These are phyloP conservation scores for Nannoperca australis DNA, from an alignment of 2,797 vertebrate species.

Conservation along the genomic window DNA sequence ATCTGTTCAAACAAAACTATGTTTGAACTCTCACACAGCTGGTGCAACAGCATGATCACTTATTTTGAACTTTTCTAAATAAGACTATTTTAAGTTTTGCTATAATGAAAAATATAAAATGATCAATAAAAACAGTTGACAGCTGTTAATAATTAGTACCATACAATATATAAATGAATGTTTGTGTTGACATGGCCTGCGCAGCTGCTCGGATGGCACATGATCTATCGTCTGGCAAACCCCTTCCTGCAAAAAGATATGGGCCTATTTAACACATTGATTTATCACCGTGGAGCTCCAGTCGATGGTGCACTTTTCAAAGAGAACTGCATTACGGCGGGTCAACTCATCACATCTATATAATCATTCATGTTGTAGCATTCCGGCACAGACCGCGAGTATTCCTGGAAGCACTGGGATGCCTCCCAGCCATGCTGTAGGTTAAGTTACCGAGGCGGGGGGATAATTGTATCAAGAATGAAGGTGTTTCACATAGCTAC, in stretches of 20 bases:
- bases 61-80: background rate
- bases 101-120: background rate
- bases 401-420: constrained; percentile 81
- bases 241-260: constrained; percentile 75
- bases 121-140: background rate
- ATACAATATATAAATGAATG: background rate
- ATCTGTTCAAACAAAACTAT: background rate
- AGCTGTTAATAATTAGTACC: constrained; percentile 6
- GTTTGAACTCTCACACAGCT: background rate
- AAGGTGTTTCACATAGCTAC: constrained; percentile 69
- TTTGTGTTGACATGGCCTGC: background rate
- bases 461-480: constrained; percentile 76
- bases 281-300: constrained; percentile 83
- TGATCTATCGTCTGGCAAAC: constrained; percentile 81
- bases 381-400: constrained; percentile 68
- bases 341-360: constrained; percentile 84
- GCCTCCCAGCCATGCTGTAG: constrained; percentile 65
- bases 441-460: constrained; percentile 74
- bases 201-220: constrained; percentile 45
- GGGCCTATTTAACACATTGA: constrained; percentile 86
- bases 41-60: background rate
- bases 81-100: background rate
- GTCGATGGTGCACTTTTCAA: constrained; percentile 85
- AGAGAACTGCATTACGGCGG: constrained; percentile 80
- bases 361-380: constrained; percentile 80